Evolutionary conservation across 2,797 vertebrate species (phyloP).

Genomic region (Tangara arthus): DNA sequence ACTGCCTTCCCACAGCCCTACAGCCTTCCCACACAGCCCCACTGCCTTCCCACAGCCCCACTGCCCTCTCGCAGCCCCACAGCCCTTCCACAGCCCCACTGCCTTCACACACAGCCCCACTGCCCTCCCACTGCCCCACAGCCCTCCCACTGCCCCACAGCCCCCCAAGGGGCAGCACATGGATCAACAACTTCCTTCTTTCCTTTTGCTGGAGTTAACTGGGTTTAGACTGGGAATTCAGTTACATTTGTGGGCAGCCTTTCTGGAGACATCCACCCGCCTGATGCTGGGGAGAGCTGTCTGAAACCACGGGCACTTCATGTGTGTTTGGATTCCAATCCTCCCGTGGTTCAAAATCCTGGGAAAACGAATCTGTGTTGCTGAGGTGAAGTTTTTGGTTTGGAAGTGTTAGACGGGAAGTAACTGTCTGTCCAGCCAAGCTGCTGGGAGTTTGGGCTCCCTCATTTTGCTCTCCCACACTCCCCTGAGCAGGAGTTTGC

Average conservation of each 20-base stretch:
- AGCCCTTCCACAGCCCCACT: not conserved
- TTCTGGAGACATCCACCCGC: conserved; percentile 58
- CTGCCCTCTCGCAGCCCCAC: not conserved
- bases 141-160: not conserved
- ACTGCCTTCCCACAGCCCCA: not conserved
- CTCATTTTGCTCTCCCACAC: not conserved
- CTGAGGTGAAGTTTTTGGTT: not conserved
- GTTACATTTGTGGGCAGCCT: conserved; percentile 54
- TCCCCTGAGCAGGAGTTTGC: not conserved
- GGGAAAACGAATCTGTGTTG: not conserved
- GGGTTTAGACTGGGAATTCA: conserved; percentile 31
- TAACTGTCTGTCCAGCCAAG: not conserved
- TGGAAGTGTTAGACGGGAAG: not conserved
- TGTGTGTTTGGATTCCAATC: conserved; percentile 32
- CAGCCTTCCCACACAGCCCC: too few relatives aligned
- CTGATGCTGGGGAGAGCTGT: not conserved
- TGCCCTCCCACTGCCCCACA: not conserved
- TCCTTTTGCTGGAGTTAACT: not conserved
- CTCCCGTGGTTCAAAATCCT: not conserved
- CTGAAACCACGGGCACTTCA: not conserved
- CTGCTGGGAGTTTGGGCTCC: not conserved
- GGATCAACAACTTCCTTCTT: conserved; percentile 31
- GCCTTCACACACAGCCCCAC: not conserved
- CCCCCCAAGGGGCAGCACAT: not conserved
- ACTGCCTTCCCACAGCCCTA: not conserved